phyloP scores from a whole-genome alignment of 1,140 invertebrate genomes.

The Hermetia illucens region DNA sequence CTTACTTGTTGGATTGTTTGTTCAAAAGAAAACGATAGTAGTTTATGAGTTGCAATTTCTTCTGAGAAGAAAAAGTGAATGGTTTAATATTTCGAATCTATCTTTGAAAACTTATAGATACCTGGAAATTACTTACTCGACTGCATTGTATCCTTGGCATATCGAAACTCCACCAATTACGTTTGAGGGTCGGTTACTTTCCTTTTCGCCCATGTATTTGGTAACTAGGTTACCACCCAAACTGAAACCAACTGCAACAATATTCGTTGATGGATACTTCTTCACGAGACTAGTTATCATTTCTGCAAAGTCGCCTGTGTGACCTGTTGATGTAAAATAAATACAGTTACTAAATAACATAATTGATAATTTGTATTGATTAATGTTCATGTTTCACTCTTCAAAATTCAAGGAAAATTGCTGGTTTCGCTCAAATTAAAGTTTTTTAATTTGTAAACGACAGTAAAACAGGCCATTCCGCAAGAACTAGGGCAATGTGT shows the following conservation, averaged over 20 bases:
- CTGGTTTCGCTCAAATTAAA: too few species aligned
- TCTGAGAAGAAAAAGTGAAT: too few species aligned
- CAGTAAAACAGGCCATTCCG: too few species aligned
- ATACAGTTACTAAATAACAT: too few species aligned
- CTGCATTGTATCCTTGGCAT: slow-evolving; percentile 83
- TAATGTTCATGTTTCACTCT: too few species aligned
- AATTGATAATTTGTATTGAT: too few species aligned
- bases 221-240: slow-evolving; percentile 79
- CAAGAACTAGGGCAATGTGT: too few species aligned
- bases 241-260: slow-evolving; percentile 79
- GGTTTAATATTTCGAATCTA: too few species aligned
- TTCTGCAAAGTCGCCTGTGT: slow-evolving; percentile 68
- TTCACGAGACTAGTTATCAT: slow-evolving; percentile 63
- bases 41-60: slow-evolving; percentile 1
- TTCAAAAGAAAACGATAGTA: neutral
- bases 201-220: slow-evolving; percentile 73
- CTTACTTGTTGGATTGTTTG: neutral
- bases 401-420: too few species aligned
- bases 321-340: slow-evolving; percentile 47
- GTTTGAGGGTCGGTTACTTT: slow-evolving; percentile 41
- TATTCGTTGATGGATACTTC: slow-evolving; percentile 56
- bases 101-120: too few species aligned
- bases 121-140: slow-evolving; percentile 47
- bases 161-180: slow-evolving; percentile 79
- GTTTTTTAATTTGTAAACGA: too few species aligned